Evolutionary conservation across 2,888 invertebrate genomes (phyloP).

Genomic region (Resseliella maxima): DNA sequence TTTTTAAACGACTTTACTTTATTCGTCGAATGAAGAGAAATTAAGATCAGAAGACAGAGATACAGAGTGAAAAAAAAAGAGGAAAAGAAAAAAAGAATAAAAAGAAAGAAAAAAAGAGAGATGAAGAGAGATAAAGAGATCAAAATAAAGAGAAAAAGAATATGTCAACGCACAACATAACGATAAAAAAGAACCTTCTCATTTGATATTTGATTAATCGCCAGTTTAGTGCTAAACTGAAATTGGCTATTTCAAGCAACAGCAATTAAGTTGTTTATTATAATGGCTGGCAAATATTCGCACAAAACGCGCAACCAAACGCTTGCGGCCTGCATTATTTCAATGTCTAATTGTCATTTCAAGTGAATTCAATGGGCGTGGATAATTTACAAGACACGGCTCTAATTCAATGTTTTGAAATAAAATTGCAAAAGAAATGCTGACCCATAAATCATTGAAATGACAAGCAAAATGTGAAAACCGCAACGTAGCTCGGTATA

Average conservation of each 20-base stretch:
- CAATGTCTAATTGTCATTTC: conserved; percentile 40
- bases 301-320: background rate
- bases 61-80: background rate
- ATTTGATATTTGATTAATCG: conserved; percentile 34
- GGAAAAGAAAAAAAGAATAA: no score
- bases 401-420: background rate
- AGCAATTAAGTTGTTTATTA: conserved; percentile 20
- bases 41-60: background rate
- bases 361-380: conserved; percentile 37
- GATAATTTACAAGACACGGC: background rate
- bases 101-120: background rate
- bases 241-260: conserved; percentile 28
- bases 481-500: background rate
- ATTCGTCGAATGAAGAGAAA: background rate
- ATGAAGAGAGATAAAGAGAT: background rate
- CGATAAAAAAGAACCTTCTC: background rate
- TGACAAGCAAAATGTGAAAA: background rate
- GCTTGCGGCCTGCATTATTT: conserved; percentile 4
- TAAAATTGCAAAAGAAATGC: background rate
- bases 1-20: background rate
- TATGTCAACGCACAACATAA: background rate
- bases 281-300: background rate
- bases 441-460: conserved; percentile 46
- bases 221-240: background rate
- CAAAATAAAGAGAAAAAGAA: background rate